Base-by-base conservation (phyloP, 2,888 invertebrate species). In the Leucophora obtusa region DNA sequence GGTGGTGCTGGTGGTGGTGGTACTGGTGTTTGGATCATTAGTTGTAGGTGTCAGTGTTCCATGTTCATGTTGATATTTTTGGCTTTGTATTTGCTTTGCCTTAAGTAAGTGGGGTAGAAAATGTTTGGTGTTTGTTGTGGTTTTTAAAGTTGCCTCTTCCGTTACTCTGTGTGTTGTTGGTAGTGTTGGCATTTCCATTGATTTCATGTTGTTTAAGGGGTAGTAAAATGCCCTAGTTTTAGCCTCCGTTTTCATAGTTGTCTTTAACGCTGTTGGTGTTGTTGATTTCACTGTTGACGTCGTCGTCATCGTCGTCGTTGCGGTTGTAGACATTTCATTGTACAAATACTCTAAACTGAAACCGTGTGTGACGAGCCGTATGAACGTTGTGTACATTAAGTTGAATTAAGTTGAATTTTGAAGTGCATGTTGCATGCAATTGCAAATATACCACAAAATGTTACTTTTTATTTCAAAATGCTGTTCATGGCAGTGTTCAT, bases 311-410 rank as follows among this genome's bases (percentile, higher is more conserved):
- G 28, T 54, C 28, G 72, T 68, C 74, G 62, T 21, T 60, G 70
- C 60, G 76, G 77, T 59, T 84, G 86, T 84, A 83, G 86, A 84
- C 88, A 89, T 89, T 88, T 89, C 89, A 82, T 85, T 86, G 84
- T 87, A 85, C 84, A 89, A 87, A 86, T 86, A 89, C 82, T 86
- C 83, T 83, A 89, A 87, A 85, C 89, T 89, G 85, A 62, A 75
- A 54, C 54, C 69, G 70, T 65, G 82, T 81, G 77, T 72, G 70
- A 79, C 85, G 86, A 85, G 85, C 86, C 87, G 86, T 87, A 85
- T 86, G 86, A 87, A 86, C 85, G 86, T 85, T 71, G 69, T 63
- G 62, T 53, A 65, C 38, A 60, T 77, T 71, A 76, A 69, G 76
- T 76, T 74, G 60, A 87, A 87, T 87, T 86, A 86, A 87, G 86